phyloP scores from a whole-genome alignment of 1,140 invertebrate species.

The Hycleus phaleratus region DNA sequence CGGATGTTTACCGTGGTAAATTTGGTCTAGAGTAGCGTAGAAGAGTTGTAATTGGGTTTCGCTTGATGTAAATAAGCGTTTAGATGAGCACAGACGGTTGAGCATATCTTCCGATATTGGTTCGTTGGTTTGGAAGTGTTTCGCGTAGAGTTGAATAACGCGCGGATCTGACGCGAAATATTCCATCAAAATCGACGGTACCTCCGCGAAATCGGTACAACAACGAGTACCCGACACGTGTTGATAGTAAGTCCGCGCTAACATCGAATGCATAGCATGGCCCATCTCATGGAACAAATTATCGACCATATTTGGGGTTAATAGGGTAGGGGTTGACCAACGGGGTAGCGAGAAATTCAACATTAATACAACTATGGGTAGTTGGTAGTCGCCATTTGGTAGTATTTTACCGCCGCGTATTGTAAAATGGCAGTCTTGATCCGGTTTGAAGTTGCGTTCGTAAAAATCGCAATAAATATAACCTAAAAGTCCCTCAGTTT shows the following conservation, averaged over 20 bases:
- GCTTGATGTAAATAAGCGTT: conserved; percentile 77
- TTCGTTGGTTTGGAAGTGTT: conserved; percentile 85
- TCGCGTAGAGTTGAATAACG: conserved; percentile 78
- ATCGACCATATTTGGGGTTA: conserved; percentile 80
- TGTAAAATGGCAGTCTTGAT: conserved; percentile 98
- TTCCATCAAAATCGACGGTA: conserved; percentile 97
- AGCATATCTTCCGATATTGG: conserved; percentile 69
- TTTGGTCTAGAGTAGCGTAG: conserved; percentile 84
- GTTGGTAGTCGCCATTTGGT: conserved; percentile 76
- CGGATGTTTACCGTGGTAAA: conserved; percentile 65
- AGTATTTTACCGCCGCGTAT: conserved; percentile 85
- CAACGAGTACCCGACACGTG: conserved; percentile 96
- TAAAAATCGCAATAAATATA: conserved; percentile 98
- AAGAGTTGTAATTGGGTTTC: conserved; percentile 89
- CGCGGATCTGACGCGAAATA: conserved; percentile 89
- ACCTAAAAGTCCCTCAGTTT: conserved; percentile 72
- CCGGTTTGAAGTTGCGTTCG: conserved; percentile 78
- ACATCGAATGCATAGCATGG: conserved; percentile 98
- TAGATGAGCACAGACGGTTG: conserved; percentile 70
- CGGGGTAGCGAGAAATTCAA: conserved; percentile 71
- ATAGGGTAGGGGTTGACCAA: conserved; percentile 68
- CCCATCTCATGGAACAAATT: conserved; percentile 99
- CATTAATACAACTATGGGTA: conserved; percentile 91
- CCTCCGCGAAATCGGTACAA: conserved; percentile 96
- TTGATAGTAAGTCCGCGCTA: conserved; percentile 90